Evolutionary conservation across 2,888 invertebrate species (phyloP), one percentile per base, ranked within the genome.

Genomic region (Sussaba pulchella): DNA sequence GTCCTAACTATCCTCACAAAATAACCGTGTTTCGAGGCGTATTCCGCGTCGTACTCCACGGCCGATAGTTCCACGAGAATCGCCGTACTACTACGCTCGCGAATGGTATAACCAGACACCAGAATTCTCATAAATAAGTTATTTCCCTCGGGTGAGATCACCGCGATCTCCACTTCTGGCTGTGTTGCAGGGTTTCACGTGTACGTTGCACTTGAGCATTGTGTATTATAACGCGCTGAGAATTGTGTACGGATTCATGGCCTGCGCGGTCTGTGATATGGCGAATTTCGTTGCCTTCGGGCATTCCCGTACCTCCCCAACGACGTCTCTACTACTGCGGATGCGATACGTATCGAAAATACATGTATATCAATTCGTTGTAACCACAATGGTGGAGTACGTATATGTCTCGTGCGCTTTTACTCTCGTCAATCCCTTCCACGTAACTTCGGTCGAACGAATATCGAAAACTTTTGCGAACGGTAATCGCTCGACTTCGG

Each of bases 121-220:
- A 71, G 81, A 74, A 78, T 81, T 71, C 79, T 78, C 69, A 83
- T 85, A 87, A 87, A 87, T 87, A 86, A 81, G 81, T 87, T 86
- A 87, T 86, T 84, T 87, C 84, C 86, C 85, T 19, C 69, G 83
- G 82, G 86, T 70, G 75, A 83, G 81, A 84, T 84, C 82, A 83
- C 82, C 66, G 80, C 74, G 47, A 81, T 74, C 74, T 81, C 76
- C 82, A 64, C 59, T 69, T 71, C 70, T 24, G 52, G 52, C 61
- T 24, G 61, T 73, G 80, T 77, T 72, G 75, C 78, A 81, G 43
- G 73, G 66, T 83, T 75, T 75, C 52, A 10, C 59, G 36, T 59
- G 26, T 17, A 70, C 26, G 41, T 76, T 47, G 54, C 77, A 61
- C 73, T 81, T 79, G 74, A 70, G 74, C 74, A 74, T 64, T 36